Conservation (phyloP, 2,113 vertebrate genomes). For the Coreoperca whiteheadi region DNA sequence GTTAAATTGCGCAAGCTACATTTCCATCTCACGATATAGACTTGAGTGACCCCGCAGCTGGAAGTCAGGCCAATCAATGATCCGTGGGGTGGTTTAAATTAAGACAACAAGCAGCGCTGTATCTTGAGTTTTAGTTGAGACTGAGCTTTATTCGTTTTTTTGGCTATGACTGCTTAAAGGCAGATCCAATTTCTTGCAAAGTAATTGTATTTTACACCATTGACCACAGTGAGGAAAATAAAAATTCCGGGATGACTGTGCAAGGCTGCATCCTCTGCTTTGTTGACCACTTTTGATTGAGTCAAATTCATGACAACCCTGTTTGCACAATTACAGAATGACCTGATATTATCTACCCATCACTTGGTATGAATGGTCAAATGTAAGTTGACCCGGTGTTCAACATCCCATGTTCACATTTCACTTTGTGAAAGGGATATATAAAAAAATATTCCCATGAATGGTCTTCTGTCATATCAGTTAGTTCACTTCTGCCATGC, state of each 20-base stretch:
- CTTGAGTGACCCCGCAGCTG: background rate
- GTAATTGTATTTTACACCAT: slow-evolving; percentile 38
- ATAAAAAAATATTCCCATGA: slow-evolving; percentile 8
- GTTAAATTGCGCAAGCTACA: background rate
- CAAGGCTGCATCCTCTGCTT: slow-evolving; percentile 5
- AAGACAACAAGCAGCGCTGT: background rate
- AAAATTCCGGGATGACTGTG: background rate
- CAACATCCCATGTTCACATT: background rate
- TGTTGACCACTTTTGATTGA: background rate
- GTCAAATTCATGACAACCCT: background rate
- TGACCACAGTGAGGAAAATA: slow-evolving; percentile 25
- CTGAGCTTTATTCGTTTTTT: slow-evolving; percentile 25
- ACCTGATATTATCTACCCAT: background rate
- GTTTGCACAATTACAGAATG: background rate
- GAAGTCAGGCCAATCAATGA: background rate
- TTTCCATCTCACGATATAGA: no score
- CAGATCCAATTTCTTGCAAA: slow-evolving; percentile 26
- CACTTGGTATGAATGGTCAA: background rate
- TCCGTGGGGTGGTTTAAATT: background rate
- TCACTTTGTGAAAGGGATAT: background rate
- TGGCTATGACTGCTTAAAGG: slow-evolving; percentile 6
- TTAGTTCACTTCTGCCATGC: slow-evolving; percentile 7
- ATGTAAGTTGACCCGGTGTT: background rate
- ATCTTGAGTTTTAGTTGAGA: background rate
- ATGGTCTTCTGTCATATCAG: slow-evolving; percentile 23